Evolutionary conservation across 2,797 vertebrate species (phyloP).

Genomic region (Microcaecilia unicolor): DNA sequence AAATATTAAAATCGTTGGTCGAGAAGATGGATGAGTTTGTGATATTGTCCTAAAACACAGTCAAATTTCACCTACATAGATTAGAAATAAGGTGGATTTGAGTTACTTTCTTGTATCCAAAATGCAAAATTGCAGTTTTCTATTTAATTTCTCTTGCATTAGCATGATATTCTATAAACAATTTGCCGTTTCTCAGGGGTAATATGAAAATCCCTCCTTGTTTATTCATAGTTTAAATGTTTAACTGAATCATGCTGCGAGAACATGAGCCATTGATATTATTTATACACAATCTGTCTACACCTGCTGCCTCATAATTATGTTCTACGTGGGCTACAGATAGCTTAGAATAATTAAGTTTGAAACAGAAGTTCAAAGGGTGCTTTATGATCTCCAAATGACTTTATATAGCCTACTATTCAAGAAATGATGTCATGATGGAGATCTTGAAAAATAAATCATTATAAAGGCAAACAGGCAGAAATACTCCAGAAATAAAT

Average conservation of each 20-base stretch:
- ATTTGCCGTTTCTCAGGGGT: conserved; percentile 5
- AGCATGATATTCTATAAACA: conserved; percentile 12
- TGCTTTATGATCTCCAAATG: conserved; percentile 19
- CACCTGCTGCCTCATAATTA: conserved; percentile 40
- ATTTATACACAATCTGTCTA: conserved; percentile 34
- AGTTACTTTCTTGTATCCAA: no score
- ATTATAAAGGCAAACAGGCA: conserved; percentile 25
- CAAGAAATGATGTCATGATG: conserved; percentile 8
- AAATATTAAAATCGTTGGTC: no score
- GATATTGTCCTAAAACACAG: no score
- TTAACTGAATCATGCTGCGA: conserved; percentile 29
- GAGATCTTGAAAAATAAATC: conserved; percentile 26
- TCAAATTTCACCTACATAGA: no score
- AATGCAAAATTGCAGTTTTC: no score
- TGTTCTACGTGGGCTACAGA: conserved; percentile 29
- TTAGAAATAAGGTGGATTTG: no score
- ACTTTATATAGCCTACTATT: conserved; percentile 11
- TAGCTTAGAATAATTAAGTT: conserved; percentile 35
- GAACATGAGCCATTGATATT: conserved; percentile 31
- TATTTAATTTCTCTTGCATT: not conserved
- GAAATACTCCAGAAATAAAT: conserved; percentile 13
- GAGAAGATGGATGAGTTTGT: no score
- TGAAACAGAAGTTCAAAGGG: conserved; percentile 16
- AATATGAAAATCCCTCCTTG: not conserved
- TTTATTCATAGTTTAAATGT: conserved; percentile 35